phyloP scores from a whole-genome alignment of 2,113 vertebrate species.

The Isurus oxyrinchus region DNA sequence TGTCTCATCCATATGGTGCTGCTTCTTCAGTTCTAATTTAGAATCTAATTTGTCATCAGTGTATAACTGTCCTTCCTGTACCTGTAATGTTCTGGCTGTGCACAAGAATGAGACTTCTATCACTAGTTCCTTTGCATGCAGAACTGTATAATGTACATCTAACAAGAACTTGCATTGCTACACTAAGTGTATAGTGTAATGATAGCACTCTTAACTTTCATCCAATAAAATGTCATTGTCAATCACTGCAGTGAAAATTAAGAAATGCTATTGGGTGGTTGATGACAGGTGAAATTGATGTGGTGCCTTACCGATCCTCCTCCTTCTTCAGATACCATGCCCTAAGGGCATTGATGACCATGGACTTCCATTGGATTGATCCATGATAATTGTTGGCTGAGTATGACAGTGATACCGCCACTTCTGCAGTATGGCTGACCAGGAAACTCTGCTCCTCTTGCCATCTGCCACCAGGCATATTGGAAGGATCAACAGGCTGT shows the following conservation, averaged over 20 bases:
- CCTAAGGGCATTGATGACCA: no score
- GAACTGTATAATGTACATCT: neutral
- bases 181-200: neutral
- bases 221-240: neutral
- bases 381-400: no score
- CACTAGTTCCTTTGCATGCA: neutral
- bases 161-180: neutral
- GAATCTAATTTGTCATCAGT: neutral
- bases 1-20: neutral
- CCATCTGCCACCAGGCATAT: no score
- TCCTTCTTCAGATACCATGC: no score
- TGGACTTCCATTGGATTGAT: no score
- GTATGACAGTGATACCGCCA: no score
- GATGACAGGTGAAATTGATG: neutral
- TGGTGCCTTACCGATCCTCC: neutral
- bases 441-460: no score
- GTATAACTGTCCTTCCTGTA: neutral
- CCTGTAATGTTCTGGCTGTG: neutral
- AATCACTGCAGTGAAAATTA: neutral
- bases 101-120: neutral
- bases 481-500: no score
- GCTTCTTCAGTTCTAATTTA: constrained; percentile 6
- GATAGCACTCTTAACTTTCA: neutral
- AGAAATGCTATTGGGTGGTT: neutral
- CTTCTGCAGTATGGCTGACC: no score